A percentile compares a stretch with the other conserved stretches of the same genome.
These are phyloP conservation scores for Cladopsammia gracilis DNA, from an alignment of 64 coral and sea anemone genomes.

Conservation along the genomic window DNA sequence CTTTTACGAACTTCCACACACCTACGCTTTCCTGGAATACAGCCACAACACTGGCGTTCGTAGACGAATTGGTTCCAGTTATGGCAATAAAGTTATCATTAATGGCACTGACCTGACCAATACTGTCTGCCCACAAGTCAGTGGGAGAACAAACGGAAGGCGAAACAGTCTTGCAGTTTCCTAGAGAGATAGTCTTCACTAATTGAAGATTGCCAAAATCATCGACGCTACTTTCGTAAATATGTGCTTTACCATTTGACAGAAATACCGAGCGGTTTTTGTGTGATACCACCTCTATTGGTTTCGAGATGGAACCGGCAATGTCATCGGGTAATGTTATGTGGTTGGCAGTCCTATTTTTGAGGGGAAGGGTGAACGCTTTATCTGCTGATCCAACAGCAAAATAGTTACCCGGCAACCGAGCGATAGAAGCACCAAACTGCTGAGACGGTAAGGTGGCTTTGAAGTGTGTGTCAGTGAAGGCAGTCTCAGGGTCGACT, in stretches of 20 bases:
- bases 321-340: not conserved
- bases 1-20: constrained; percentile 54
- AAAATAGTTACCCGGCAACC: constrained; percentile 13
- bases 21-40: constrained; percentile 62
- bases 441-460: constrained; percentile 25
- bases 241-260: not conserved
- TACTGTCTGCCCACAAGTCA: constrained; percentile 56
- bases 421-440: constrained; percentile 52
- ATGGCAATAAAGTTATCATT: constrained; percentile 54
- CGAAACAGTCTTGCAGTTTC: constrained; percentile 23
- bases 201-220: not conserved
- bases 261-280: not conserved
- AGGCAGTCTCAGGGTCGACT: not conserved
- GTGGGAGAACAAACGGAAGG: constrained; percentile 11
- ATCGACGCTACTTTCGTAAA: not conserved
- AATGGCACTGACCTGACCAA: constrained; percentile 46
- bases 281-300: not conserved
- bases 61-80: constrained; percentile 38
- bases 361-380: constrained; percentile 26
- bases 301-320: not conserved
- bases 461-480: constrained; percentile 63
- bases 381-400: constrained; percentile 32
- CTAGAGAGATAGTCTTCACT: not conserved
- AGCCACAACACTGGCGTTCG: constrained; percentile 66
- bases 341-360: constrained; percentile 26